Conservation (phyloP, 2,113 vertebrate genomes). For the Naja naja region DNA sequence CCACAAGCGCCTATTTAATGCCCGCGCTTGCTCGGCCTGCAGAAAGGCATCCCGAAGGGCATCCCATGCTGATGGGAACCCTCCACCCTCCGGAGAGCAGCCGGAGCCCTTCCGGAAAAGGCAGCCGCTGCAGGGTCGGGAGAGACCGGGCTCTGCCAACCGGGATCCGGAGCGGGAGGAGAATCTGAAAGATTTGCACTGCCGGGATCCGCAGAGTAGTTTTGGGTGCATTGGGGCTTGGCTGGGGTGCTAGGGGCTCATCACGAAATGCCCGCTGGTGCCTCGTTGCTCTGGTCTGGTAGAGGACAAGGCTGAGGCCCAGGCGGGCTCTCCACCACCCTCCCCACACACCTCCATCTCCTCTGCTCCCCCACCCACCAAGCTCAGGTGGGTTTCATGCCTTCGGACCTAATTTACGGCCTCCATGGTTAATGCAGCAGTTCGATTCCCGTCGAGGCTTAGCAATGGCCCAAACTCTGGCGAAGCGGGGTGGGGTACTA, state of each 20-base stretch:
- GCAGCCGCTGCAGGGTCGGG: not conserved
- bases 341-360: constrained; percentile 62
- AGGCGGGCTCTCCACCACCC: too few relatives aligned
- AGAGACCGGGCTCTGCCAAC: too few relatives aligned
- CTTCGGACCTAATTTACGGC: constrained; percentile 89
- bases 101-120: not conserved
- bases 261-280: constrained; percentile 20
- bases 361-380: constrained; percentile 57
- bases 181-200: not conserved
- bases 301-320: constrained; percentile 29
- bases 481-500: constrained; percentile 80
- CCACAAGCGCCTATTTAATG: not conserved
- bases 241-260: too few relatives aligned
- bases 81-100: not conserved
- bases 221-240: not conserved
- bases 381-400: constrained; percentile 81
- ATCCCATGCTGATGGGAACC: not conserved
- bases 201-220: not conserved
- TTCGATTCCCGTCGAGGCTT: constrained; percentile 85
- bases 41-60: not conserved
- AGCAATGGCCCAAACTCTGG: constrained; percentile 68
- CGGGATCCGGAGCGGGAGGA: not conserved
- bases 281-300: not conserved
- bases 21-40: not conserved
- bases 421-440: constrained; percentile 86